A percentile compares a stretch with the other conserved stretches of the same genome.
phyloP scores from a whole-genome alignment of 2,113 vertebrate species.

The Morone chrysops region DNA sequence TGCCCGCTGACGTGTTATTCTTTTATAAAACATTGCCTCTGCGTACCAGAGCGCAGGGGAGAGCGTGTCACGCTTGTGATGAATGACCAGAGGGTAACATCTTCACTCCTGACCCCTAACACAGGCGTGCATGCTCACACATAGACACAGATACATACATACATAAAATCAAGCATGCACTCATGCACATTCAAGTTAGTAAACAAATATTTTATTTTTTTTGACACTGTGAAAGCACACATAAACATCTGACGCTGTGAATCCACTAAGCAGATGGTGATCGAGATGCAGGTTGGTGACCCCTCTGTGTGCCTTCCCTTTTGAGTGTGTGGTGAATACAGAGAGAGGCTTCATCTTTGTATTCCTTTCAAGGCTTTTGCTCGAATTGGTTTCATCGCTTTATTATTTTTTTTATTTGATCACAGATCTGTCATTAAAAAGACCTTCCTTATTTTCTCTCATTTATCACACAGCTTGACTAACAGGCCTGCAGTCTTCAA shows the following conservation, averaged over 20 bases:
- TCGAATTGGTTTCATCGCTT: constrained; percentile 45
- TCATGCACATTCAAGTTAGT: constrained; percentile 61
- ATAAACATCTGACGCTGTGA: constrained; percentile 43
- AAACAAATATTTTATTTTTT: constrained; percentile 47
- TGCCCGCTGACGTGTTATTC: constrained; percentile 85
- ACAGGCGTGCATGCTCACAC: constrained; percentile 59
- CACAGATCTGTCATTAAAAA: constrained; percentile 57
- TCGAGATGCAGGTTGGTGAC: constrained; percentile 60
- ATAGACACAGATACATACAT: constrained; percentile 41
- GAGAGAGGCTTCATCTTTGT: constrained; percentile 41
- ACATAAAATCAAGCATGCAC: constrained; percentile 56
- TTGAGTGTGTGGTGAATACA: constrained; percentile 47
- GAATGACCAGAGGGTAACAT: constrained; percentile 84
- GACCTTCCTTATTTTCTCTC: constrained; percentile 38
- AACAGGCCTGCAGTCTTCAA: constrained; percentile 72
- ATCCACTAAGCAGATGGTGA: constrained; percentile 59
- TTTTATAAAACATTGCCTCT: constrained; percentile 87
- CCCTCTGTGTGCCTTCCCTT: constrained; percentile 30
- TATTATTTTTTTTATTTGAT: constrained; percentile 49
- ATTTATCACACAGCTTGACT: constrained; percentile 57
- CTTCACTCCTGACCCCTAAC: constrained; percentile 86
- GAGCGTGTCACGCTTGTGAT: constrained; percentile 84
- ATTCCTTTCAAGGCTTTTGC: constrained; percentile 40
- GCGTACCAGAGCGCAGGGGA: constrained; percentile 79
- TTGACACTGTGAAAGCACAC: constrained; percentile 12